A percentile compares a stretch with the other conserved stretches of the same genome.
phyloP scores from a whole-genome alignment of 2,797 vertebrate genomes.

The Gambusia yucatana region DNA sequence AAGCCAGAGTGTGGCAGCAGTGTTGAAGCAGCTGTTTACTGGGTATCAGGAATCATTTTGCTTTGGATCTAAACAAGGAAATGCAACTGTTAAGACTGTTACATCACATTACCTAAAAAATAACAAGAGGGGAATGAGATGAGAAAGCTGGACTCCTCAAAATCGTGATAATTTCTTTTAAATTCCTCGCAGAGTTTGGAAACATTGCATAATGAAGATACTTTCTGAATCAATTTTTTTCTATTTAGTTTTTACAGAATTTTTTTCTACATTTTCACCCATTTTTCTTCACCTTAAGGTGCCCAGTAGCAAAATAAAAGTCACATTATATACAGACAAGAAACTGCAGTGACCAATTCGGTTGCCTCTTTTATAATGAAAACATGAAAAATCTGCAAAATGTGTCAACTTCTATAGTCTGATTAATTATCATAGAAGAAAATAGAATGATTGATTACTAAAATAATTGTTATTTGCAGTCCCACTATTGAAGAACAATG shows the following conservation, averaged over 20 bases:
- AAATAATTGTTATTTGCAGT: too few species aligned
- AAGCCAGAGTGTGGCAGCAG: constrained; percentile 12
- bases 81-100: constrained; percentile 48
- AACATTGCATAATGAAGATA: background rate
- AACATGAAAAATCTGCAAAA: background rate
- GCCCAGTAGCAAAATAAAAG: background rate
- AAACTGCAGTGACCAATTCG: background rate
- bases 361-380: background rate
- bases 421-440: too few species aligned
- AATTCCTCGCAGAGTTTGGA: background rate
- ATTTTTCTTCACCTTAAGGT: background rate
- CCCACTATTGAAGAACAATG: too few species aligned
- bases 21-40: constrained; percentile 45
- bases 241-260: background rate
- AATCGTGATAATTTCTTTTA: background rate
- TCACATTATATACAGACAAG: background rate
- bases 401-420: background rate
- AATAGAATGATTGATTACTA: too few species aligned
- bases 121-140: constrained; percentile 51
- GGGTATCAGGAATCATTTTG: constrained; percentile 29
- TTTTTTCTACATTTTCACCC: background rate
- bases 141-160: constrained; percentile 4
- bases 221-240: background rate
- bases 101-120: constrained; percentile 58
- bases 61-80: constrained; percentile 52